A percentile compares a stretch with the other conserved stretches of the same genome.
These are phyloP conservation scores for Ranitomeya variabilis DNA, from an alignment of 2,113 vertebrate species.

Conservation along the genomic window DNA sequence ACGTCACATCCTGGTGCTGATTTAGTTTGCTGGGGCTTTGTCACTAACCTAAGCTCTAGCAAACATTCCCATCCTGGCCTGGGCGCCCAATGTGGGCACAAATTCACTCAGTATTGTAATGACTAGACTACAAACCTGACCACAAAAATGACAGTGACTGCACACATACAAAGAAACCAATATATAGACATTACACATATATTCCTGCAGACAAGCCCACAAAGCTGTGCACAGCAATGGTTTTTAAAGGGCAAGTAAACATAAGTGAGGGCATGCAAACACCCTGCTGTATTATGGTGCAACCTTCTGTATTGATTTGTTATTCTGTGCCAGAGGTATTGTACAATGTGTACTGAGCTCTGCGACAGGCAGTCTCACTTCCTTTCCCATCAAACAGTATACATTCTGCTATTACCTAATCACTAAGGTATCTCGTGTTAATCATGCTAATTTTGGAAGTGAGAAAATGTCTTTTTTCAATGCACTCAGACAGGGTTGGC, in stretches of 20 bases:
- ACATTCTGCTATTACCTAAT: background rate
- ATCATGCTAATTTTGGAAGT: conserved; percentile 11
- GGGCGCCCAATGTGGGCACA: too few species aligned
- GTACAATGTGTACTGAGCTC: conserved; percentile 33
- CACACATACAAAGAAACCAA: background rate
- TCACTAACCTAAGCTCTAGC: too few species aligned
- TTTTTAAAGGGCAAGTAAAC: conserved; percentile 8
- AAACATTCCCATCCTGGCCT: too few species aligned
- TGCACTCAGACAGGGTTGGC: background rate
- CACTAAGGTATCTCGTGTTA: background rate
- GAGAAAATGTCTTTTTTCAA: background rate
- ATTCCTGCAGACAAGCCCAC: background rate
- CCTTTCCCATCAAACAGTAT: background rate
- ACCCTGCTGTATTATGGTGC: background rate
- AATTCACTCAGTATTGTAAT: too few species aligned
- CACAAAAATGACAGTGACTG: too few species aligned
- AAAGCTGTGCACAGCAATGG: background rate
- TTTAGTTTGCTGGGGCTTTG: too few species aligned
- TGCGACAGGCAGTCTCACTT: conserved; percentile 22
- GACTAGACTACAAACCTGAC: too few species aligned
- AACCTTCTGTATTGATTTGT: conserved; percentile 43
- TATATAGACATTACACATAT: background rate
- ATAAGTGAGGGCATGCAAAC: background rate
- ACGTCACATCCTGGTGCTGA: too few species aligned
- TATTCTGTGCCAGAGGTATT: conserved; percentile 12